Evolutionary conservation across 2,113 vertebrate species (phyloP).

Genomic region (Mystacornis crossleyi): DNA sequence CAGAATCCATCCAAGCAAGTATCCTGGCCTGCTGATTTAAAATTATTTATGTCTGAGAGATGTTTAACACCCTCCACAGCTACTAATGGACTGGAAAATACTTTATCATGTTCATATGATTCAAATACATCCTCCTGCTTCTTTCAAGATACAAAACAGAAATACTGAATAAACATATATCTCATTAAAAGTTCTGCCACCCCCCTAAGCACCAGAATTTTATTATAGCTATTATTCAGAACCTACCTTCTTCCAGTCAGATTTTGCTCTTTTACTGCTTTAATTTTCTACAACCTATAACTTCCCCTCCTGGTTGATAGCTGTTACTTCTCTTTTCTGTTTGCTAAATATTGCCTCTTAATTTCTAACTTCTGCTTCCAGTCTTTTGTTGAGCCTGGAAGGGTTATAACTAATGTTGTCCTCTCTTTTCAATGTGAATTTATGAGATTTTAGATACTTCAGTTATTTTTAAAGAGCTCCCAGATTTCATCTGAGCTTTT

Average conservation of each 20-base stretch:
- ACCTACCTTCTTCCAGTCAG: neutral
- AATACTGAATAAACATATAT: constrained; percentile 34
- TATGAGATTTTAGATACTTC: neutral
- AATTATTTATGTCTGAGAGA: constrained; percentile 53
- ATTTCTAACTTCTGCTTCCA: neutral
- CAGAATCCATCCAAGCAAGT: neutral
- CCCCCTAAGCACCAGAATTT: neutral
- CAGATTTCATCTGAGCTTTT: neutral
- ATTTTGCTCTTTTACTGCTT: neutral
- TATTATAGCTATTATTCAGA: constrained; percentile 37
- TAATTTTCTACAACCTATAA: neutral
- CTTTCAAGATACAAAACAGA: constrained; percentile 23
- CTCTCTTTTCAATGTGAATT: neutral
- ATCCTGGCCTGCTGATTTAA: constrained; percentile 19
- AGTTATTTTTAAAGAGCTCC: neutral
- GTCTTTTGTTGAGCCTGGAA: neutral
- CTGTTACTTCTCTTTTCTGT: neutral
- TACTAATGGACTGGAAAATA: constrained; percentile 60
- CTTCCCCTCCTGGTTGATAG: neutral
- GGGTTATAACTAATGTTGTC: neutral
- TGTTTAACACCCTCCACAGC: constrained; percentile 23
- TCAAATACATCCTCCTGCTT: constrained; percentile 2
- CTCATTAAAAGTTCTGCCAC: constrained; percentile 40
- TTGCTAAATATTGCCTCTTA: neutral
- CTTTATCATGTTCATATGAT: constrained; percentile 28